Evolutionary conservation across 92 coral and sea anemone species (phyloP).

Genomic region (Virgularia gustaviana): DNA sequence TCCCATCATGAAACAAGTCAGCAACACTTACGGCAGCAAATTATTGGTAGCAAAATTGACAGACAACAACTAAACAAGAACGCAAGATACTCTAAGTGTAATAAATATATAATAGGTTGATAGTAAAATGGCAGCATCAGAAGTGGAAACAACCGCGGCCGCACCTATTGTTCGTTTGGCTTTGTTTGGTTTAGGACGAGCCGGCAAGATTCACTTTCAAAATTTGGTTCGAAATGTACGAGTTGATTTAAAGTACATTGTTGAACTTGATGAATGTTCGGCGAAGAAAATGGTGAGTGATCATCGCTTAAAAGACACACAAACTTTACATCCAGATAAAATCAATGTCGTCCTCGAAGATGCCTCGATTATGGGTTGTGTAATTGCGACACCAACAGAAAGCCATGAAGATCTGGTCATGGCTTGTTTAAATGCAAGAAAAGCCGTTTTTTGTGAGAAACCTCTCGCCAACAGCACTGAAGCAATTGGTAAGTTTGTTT

Average conservation of each 20-base stretch:
- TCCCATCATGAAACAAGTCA: too few relatives aligned
- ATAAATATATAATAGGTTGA: too few relatives aligned
- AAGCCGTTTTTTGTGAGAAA: conserved; percentile 94
- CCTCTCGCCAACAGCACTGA: conserved; percentile 66
- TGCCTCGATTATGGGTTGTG: conserved; percentile 57
- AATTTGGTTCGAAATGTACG: conserved; percentile 56
- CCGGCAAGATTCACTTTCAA: conserved; percentile 72
- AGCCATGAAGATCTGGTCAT: conserved; percentile 67
- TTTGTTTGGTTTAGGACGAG: conserved; percentile 80
- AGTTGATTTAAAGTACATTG: conserved; percentile 65
- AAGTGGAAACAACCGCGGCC: too few relatives aligned
- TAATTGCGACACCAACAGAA: conserved; percentile 77
- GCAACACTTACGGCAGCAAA: too few relatives aligned
- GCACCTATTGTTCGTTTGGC: conserved; percentile 43
- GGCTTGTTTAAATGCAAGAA: conserved; percentile 65
- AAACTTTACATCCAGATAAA: conserved; percentile 52
- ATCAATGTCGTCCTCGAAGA: conserved; percentile 52
- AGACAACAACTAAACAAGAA: not conserved
- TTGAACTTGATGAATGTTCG: conserved; percentile 62
- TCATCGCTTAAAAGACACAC: conserved; percentile 41
- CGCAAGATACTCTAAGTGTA: not conserved
- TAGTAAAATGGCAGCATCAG: too few relatives aligned
- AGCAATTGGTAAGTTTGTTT: conserved; percentile 67
- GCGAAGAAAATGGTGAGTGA: conserved; percentile 57
- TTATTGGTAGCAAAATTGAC: too few relatives aligned